phyloP scores from a whole-genome alignment of 2,113 vertebrate species.

The Murina feae region DNA sequence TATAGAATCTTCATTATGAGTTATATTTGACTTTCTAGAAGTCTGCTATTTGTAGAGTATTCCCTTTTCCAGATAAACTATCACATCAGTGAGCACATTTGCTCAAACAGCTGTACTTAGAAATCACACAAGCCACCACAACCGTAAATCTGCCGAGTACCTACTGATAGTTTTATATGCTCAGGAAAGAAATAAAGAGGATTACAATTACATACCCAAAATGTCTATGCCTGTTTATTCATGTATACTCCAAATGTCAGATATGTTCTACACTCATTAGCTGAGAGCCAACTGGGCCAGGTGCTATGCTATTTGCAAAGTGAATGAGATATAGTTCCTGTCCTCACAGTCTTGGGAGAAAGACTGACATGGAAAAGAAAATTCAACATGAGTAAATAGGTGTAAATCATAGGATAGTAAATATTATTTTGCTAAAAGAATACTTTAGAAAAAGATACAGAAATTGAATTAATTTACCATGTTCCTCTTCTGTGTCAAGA shows the following conservation, averaged over 20 bases:
- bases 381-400: neutral
- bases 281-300: neutral
- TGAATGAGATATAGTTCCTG: neutral
- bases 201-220: neutral
- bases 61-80: neutral
- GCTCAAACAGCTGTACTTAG: slow-evolving; percentile 25
- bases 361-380: neutral
- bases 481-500: neutral
- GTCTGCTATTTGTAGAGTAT: neutral
- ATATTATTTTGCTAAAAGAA: neutral
- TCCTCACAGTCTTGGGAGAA: neutral
- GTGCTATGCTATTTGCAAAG: neutral
- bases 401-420: neutral
- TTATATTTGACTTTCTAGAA: neutral
- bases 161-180: neutral
- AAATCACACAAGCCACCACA: neutral
- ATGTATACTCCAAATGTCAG: neutral
- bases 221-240: neutral
- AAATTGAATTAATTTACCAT: neutral
- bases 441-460: neutral
- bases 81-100: neutral
- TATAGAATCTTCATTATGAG: neutral
- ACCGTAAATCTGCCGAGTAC: neutral
- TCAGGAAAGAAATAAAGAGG: neutral
- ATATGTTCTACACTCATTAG: neutral